phyloP scores from a whole-genome alignment of 1,140 invertebrate genomes.

The Bilobella aurantiaca region DNA sequence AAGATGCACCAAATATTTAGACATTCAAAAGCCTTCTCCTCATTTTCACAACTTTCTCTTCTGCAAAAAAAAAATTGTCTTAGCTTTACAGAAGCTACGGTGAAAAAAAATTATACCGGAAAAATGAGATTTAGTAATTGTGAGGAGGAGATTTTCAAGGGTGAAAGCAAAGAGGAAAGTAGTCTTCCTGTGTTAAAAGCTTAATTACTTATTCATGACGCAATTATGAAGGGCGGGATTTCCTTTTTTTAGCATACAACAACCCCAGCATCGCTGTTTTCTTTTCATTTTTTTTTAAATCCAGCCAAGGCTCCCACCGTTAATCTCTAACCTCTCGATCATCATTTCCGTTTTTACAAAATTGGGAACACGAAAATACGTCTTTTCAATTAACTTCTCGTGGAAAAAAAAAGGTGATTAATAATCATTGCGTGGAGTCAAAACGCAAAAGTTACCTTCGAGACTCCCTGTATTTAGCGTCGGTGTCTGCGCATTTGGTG shows the following conservation, averaged over 20 bases:
- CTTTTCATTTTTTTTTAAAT: conserved; percentile 6
- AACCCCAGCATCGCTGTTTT: neutral
- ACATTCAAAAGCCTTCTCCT: neutral
- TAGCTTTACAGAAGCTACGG: neutral
- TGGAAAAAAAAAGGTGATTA: neutral
- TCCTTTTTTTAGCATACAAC: neutral
- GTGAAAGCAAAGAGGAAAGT: neutral
- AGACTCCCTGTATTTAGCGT: neutral
- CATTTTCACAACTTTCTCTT: too few relatives aligned
- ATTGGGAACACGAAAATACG: too few relatives aligned
- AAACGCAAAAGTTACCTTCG: too few relatives aligned
- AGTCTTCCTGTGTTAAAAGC: conserved; percentile 10
- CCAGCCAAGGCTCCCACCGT: too few relatives aligned
- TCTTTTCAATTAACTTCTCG: neutral
- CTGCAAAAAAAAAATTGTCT: too few relatives aligned
- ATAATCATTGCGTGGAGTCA: too few relatives aligned
- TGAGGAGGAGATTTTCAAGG: neutral
- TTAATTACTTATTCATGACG: conserved; percentile 18
- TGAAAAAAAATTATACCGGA: neutral
- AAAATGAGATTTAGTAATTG: conserved; percentile 15
- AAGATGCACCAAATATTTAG: too few relatives aligned
- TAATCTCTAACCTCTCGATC: neutral
- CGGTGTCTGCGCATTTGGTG: neutral
- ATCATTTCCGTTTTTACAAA: conserved; percentile 5
- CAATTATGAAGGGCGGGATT: conserved; percentile 4